Evolutionary conservation across 2,797 vertebrate species (phyloP), one percentile per base, ranked within the genome.

Genomic region (Typhlichthys subterraneus): DNA sequence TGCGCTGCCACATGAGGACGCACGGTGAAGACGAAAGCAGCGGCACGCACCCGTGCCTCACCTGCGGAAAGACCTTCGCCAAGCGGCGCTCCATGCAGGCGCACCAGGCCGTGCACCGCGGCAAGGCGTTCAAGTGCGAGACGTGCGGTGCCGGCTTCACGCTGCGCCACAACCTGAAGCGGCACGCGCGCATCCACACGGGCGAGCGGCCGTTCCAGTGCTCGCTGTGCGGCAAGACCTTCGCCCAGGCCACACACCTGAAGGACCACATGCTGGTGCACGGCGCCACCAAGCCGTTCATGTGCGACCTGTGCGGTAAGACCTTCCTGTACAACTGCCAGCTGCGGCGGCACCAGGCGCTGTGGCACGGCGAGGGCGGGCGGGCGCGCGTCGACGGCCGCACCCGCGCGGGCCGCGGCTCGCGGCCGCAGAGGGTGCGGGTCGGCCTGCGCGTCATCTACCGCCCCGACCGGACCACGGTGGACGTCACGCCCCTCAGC

Each of bases 251-350:
- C 65, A 91, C 87, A 69, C 89, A 88, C 15, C 81, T 92, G 72
- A 87, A 89, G 15, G 80, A 75, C 0, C 93, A 93, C 88, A 89
- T 90, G 52, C 86, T 92, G 12, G 84, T 89, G 0, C 90, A 91
- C 13, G 85, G 92, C 0, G 92, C 89, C 1, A 79, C 88, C 0
- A 86, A 92, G 68, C 67, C 90, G 0, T 93, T 91, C 69, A 77
- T 89, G 79, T 87, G 90, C 1, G 83, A 91, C 2, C 77, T 90
- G 42, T 90, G 82, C 0, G 90, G 88, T 0, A 92, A 86, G 67
- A 87, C 86, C 0, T 91, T 91, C 10, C 82, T 91, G 2, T 91
- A 87, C 38, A 82, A 92, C 77, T 87, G 89, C 70, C 89, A 93
- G 67, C 85, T 93, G 7, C 72, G 83, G 84, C 91, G 87, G 56